A percentile compares a stretch with the other conserved stretches of the same genome.
These are phyloP conservation scores for Gadus chalcogrammus DNA, from an alignment of 2,113 vertebrate genomes.

Conservation along the genomic window DNA sequence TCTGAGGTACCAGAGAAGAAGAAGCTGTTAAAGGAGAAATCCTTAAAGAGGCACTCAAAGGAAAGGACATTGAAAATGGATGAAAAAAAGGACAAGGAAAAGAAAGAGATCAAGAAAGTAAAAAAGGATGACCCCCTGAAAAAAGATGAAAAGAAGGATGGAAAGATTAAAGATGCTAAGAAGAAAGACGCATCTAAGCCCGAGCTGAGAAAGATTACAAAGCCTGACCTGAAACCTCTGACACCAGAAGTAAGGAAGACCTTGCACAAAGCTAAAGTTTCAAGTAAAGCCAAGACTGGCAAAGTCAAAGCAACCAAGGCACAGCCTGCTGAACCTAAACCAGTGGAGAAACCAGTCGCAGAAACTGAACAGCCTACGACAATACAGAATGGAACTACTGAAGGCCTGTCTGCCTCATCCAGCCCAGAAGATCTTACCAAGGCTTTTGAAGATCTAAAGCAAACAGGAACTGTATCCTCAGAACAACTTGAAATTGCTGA, in stretches of 20 bases:
- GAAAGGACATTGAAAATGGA: conserved; percentile 92
- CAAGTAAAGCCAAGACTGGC: conserved; percentile 81
- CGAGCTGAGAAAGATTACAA: conserved; percentile 86
- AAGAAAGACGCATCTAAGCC: conserved; percentile 84
- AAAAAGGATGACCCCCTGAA: conserved; percentile 87
- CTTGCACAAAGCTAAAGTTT: conserved; percentile 89
- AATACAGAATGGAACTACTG: conserved; percentile 51
- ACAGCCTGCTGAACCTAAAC: conserved; percentile 53
- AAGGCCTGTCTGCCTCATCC: conserved; percentile 71
- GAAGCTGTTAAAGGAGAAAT: conserved; percentile 88
- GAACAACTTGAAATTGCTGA: conserved; percentile 31
- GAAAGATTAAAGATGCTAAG: conserved; percentile 83
- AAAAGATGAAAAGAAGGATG: conserved; percentile 91
- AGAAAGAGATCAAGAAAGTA: conserved; percentile 90
- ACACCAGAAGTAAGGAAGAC: conserved; percentile 97
- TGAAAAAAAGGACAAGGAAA: conserved; percentile 97
- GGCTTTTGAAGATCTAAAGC: conserved; percentile 81
- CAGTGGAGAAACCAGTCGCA: conserved; percentile 42
- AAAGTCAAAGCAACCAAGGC: conserved; percentile 79
- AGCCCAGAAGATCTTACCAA: conserved; percentile 85
- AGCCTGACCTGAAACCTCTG: conserved; percentile 92
- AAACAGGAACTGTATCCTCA: conserved; percentile 42
- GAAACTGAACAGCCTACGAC: conserved; percentile 40
- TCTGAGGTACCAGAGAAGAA: conserved; percentile 90
- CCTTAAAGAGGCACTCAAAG: conserved; percentile 87